Base-by-base conservation (phyloP, 2,888 invertebrate species). In the Apomyelois bistriatella region DNA sequence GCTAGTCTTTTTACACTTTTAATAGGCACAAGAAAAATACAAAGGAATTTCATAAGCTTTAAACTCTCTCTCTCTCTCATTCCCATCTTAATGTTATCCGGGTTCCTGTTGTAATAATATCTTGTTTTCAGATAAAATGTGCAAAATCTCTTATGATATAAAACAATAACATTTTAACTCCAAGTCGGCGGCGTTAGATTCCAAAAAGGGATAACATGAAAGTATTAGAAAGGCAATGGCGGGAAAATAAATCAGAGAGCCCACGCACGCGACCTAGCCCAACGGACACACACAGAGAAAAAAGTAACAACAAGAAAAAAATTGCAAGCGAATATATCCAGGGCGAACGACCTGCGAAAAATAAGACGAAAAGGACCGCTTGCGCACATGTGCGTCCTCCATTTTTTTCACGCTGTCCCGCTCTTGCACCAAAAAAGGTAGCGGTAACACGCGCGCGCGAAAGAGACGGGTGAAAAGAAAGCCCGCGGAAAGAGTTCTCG, bases 311-410 rank as follows among this genome's bases (percentile, higher is more conserved):
- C 64, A 70, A 62, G 64, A n/a, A 79, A 80, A 78, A 78, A 69
- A 65, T 60, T 65, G 65, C 70, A 55, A 71, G 74, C 82, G 81
- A 85, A 87, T 83, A 85, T 79, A 78, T 77, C 76, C 80, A 76
- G 79, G 88, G 85, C 72, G 74, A 89, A 87, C 77, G 87, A 87
- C 82, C 86, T 76, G 81, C 86, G 79, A 90, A 90, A 88, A 89
- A 86, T 78, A 89, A 87, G 79, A 85, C 85, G 81, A 88, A 85
- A 74, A 78, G 73, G 64, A 67, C 71, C 81, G 76, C 82, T 63
- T 74, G 82, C 79, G 86, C 90, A 89, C 88, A 88, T 88, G 86
- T 88, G 87, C 83, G 85, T 85, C 79, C 80, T 75, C 80, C 81
- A 85, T 87, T 89, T 90, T 89, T 89, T 85, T 82, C 64, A 62